Evolutionary conservation across 2,888 invertebrate species (phyloP).

Genomic region (Chrysotoxum bicinctum): DNA sequence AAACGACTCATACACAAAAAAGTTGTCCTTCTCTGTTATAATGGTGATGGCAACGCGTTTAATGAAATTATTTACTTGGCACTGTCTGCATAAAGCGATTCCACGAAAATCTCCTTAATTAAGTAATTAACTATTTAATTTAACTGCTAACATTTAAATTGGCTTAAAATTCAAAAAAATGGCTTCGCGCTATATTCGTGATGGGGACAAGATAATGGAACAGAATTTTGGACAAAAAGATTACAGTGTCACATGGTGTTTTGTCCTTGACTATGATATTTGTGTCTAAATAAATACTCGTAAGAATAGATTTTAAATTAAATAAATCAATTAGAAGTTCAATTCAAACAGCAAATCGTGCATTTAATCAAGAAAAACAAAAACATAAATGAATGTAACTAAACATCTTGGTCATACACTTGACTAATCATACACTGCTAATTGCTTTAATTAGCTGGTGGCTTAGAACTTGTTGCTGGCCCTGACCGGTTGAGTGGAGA

Average conservation of each 20-base stretch:
- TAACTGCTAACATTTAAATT: constrained; percentile 32
- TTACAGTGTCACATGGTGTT: not conserved
- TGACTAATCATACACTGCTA: not conserved
- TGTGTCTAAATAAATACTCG: not conserved
- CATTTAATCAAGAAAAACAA: not conserved
- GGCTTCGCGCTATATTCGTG: not conserved
- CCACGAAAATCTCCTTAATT: constrained; percentile 32
- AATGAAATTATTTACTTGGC: constrained; percentile 34
- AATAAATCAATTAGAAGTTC: not conserved
- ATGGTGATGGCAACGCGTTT: constrained; percentile 21
- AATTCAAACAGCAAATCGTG: not conserved
- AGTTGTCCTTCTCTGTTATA: not conserved
- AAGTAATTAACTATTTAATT: constrained; percentile 41
- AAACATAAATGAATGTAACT: constrained; percentile 1
- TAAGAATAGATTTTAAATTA: constrained; percentile 15
- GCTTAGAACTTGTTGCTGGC: constrained; percentile 54
- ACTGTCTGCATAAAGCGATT: constrained; percentile 13
- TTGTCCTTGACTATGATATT: not conserved
- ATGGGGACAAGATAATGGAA: not conserved
- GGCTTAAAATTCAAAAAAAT: constrained; percentile 9
- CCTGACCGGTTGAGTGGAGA: constrained; percentile 49
- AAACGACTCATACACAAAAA: not conserved
- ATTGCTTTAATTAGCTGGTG: constrained; percentile 40
- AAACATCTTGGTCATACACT: not conserved
- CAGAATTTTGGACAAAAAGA: not conserved